A percentile compares a stretch with the other conserved stretches of the same genome.
These are phyloP conservation scores for Aspidapion aeneum DNA, from an alignment of 2,888 invertebrate genomes.

Conservation along the genomic window DNA sequence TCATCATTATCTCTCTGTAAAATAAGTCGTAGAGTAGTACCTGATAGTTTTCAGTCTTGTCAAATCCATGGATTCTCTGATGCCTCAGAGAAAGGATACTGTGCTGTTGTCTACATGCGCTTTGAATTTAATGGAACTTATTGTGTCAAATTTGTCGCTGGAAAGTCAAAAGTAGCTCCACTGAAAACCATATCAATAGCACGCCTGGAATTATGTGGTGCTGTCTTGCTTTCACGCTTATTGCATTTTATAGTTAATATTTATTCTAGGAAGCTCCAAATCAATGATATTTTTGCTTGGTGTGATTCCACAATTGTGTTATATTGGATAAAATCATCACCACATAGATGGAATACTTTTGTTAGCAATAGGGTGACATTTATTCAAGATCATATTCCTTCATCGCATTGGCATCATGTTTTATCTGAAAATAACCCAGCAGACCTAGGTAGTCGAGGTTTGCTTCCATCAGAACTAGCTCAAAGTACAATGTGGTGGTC, in stretches of 20 bases:
- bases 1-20: neutral
- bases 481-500: slow-evolving; percentile 9
- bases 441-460: slow-evolving; percentile 10
- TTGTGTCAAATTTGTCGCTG: neutral
- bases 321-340: slow-evolving; percentile 4
- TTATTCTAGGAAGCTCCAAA: neutral
- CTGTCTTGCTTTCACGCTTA: neutral
- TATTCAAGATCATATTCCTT: slow-evolving; percentile 4
- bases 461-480: slow-evolving; percentile 8
- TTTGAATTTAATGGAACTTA: neutral
- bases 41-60: neutral
- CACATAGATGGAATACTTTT: slow-evolving; percentile 12
- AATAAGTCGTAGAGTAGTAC: neutral
- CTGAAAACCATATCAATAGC: slow-evolving; percentile 1
- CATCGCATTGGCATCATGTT: slow-evolving; percentile 10
- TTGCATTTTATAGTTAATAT: neutral
- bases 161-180: slow-evolving; percentile 9
- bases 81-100: neutral
- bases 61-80: slow-evolving; percentile 4
- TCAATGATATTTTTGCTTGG: slow-evolving; percentile 1
- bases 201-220: slow-evolving; percentile 6
- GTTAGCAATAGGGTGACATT: slow-evolving; percentile 2
- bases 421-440: slow-evolving; percentile 11
- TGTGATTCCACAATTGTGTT: slow-evolving; percentile 7
- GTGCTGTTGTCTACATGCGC: slow-evolving; percentile 3